These are phyloP conservation scores for Sinella curviseta DNA, from an alignment of 1,140 invertebrate genomes.

Conservation along the genomic window DNA sequence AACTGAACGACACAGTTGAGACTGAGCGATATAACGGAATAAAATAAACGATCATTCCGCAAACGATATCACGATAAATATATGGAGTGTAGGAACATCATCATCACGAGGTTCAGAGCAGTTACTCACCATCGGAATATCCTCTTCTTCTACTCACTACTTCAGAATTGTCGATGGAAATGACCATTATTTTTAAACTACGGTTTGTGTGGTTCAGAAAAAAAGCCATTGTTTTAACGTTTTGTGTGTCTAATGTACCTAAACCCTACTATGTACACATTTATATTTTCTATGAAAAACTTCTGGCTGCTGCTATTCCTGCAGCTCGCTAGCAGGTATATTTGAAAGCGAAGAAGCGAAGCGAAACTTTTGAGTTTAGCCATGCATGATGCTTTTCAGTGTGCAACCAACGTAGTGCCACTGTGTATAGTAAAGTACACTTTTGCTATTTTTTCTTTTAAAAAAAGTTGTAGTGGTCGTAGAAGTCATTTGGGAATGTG, in stretches of 20 bases:
- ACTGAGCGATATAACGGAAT: too few relatives aligned
- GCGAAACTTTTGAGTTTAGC: neutral
- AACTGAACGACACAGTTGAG: too few relatives aligned
- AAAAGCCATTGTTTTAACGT: neutral
- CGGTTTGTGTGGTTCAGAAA: neutral
- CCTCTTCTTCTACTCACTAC: neutral
- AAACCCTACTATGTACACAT: neutral
- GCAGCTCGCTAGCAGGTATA: neutral
- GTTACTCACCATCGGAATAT: too few relatives aligned
- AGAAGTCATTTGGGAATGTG: slow-evolving; percentile 10
- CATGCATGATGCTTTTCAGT: neutral
- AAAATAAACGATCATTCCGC: too few relatives aligned
- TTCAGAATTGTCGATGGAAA: neutral
- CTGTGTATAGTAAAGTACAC: neutral
- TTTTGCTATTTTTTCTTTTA: neutral
- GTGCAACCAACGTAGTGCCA: neutral
- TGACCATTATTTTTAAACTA: neutral
- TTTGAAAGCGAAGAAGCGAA: neutral
- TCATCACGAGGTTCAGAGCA: too few relatives aligned
- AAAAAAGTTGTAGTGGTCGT: neutral
- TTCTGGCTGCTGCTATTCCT: neutral
- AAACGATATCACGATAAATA: too few relatives aligned
- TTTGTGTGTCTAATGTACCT: neutral
- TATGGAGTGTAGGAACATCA: too few relatives aligned
- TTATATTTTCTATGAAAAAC: neutral